Percentiles rank a stretch among this genome's conserved stretches.
These are phyloP conservation scores for Drosophila pandora DNA, from an alignment of 1,140 invertebrate genomes.

Conservation along the genomic window DNA sequence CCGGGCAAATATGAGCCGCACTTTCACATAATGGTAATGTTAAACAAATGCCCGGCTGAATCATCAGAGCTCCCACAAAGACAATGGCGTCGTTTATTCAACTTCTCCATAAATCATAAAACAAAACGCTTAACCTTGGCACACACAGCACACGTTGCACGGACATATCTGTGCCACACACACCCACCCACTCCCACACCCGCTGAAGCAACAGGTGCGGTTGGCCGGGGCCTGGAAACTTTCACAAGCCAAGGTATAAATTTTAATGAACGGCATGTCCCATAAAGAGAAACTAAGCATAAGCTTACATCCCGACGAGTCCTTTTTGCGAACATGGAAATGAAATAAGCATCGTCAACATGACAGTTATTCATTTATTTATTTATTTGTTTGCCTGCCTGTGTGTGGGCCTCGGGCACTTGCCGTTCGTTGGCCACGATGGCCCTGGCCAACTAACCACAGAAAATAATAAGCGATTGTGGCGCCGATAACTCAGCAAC, in stretches of 20 bases:
- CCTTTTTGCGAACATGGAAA: slow-evolving; percentile 63
- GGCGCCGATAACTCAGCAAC: slow-evolving; percentile 62
- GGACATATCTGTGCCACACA: slow-evolving; percentile 34
- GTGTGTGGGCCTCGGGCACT: slow-evolving; percentile 7
- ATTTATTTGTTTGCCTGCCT: slow-evolving; percentile 60
- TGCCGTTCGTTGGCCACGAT: slow-evolving; percentile 2
- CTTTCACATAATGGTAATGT: background rate
- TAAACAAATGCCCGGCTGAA: slow-evolving; percentile 20
- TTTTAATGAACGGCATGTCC: slow-evolving; percentile 51
- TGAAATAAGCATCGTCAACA: slow-evolving; percentile 68
- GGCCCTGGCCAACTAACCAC: slow-evolving; percentile 62
- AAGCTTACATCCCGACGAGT: slow-evolving; percentile 44
- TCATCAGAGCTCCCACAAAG: slow-evolving; percentile 23
- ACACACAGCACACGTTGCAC: slow-evolving; percentile 10
- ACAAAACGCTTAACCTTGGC: slow-evolving; percentile 57
- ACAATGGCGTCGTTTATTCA: slow-evolving; percentile 27
- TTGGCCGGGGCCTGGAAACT: slow-evolving; percentile 50
- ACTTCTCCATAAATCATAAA: slow-evolving; percentile 36
- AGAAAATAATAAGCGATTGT: slow-evolving; percentile 67
- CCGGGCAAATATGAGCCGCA: background rate
- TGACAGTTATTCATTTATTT: slow-evolving; percentile 70
- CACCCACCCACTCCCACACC: slow-evolving; percentile 10
- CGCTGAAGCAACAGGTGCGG: slow-evolving; percentile 64
- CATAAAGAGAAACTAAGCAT: slow-evolving; percentile 55
- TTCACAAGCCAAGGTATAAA: slow-evolving; percentile 53